phyloP scores from a whole-genome alignment of 2,888 invertebrate genomes.

The Meiosimyza decipiens region DNA sequence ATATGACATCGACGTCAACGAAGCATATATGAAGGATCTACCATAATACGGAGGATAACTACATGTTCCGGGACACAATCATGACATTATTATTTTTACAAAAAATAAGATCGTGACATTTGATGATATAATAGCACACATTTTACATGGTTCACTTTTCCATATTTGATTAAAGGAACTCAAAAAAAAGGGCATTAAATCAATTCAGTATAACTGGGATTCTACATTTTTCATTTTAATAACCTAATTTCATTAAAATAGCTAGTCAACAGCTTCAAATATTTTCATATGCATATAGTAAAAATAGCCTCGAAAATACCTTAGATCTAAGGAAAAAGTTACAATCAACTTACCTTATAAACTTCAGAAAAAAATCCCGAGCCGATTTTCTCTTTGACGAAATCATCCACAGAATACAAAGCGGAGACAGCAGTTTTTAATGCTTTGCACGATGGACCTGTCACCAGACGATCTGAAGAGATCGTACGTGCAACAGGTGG shows the following conservation, averaged over 20 bases:
- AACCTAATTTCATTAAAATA: not conserved
- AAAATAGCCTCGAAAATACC: too few species aligned
- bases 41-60: too few species aligned
- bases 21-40: too few species aligned
- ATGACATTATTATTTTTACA: too few species aligned
- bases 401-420: slow-evolving; percentile 93
- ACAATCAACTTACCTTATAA: slow-evolving; percentile 82
- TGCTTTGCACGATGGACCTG: slow-evolving; percentile 88
- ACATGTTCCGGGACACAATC: too few species aligned
- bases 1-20: too few species aligned
- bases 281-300: too few species aligned
- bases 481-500: slow-evolving; percentile 61
- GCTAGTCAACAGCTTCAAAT: too few species aligned
- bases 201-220: not conserved
- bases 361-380: slow-evolving; percentile 97
- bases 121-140: too few species aligned
- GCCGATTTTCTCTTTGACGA: slow-evolving; percentile 91
- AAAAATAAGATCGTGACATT: too few species aligned
- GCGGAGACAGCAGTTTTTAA: slow-evolving; percentile 91
- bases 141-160: too few species aligned
- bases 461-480: slow-evolving; percentile 71
- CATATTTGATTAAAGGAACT: not conserved
- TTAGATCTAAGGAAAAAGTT: not conserved
- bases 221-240: not conserved
- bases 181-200: not conserved